Percentiles rank a stretch among this genome's conserved stretches.
phyloP scores from a whole-genome alignment of 2,888 invertebrate species.

The Gryllus longicercus region DNA sequence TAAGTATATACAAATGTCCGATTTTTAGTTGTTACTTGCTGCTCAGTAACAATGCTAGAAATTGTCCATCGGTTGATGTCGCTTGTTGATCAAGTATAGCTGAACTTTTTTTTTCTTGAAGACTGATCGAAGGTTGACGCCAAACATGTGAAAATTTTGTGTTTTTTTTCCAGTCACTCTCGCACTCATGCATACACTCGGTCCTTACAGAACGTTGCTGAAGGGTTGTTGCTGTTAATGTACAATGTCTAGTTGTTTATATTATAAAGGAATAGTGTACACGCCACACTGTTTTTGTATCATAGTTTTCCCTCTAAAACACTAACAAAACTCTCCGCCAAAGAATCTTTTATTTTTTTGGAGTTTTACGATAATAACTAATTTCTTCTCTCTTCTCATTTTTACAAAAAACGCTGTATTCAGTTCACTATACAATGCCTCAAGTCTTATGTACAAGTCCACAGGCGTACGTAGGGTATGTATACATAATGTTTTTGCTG shows the following conservation, averaged over 20 bases:
- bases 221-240: background rate
- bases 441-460: constrained; percentile 17
- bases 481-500: background rate
- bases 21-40: background rate
- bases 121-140: constrained; percentile 17
- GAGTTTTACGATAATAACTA: background rate
- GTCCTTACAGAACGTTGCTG: background rate
- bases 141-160: background rate
- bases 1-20: constrained; percentile 3
- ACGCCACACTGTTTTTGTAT: background rate
- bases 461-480: constrained; percentile 1
- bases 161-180: background rate
- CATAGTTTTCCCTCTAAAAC: constrained; percentile 11
- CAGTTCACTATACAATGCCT: constrained; percentile 17
- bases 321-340: background rate
- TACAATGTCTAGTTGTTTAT: background rate
- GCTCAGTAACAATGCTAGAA: constrained; percentile 1
- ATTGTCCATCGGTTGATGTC: background rate
- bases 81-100: background rate
- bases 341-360: background rate
- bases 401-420: constrained; percentile 8
- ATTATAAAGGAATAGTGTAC: constrained; percentile 9
- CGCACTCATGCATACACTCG: background rate
- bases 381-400: constrained; percentile 7
- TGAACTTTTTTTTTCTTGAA: background rate